Base-by-base conservation (phyloP, 2,797 vertebrate genomes). In the Ctenopoma kingsleyae region DNA sequence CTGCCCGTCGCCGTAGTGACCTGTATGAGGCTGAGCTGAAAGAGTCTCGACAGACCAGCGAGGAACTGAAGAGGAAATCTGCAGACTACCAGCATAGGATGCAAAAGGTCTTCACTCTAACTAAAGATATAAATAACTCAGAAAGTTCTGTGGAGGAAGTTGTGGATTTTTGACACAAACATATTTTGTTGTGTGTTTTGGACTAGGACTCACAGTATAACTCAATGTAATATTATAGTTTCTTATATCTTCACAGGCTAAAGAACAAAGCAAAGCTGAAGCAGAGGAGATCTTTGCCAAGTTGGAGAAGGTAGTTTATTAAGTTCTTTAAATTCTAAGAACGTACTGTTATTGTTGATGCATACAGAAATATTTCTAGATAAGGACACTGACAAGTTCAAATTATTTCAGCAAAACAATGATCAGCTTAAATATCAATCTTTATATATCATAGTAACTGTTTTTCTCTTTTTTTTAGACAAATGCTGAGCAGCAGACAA, bases 11-110 rank as follows among this genome's bases (percentile, higher is more conserved):
- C 71, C 97, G 97, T 53, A 99, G 97, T 3, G 98, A 99, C 89
- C 95, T 99, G 60, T 99, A 99, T 0, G 98, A 99, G 71, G 93
- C 96, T 0, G 98, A 99, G 91, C 89, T 99, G 84, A 95, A 97
- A 64, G 98, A 99, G 68, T 98, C 97, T 17, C 94, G 97, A 27
- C 94, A 97, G 52, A 95, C 92, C n/a, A 96, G 96, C 0, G 98
- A 99, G 57, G 98, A 99, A 3, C 95, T 98, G 87, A 99, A 98
- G 92, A 95, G 98, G 79, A 99, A 98, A 93, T 94, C 96, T 7
- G 87, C 95, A 0, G 98, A 99, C 16, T 96, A 96, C 85, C 97
- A 99, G 82, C 97, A 96, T 64, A 96, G 95, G 83, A 94, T 98
- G 74, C 94, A 97, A 86, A 99, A 99, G 97, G 98, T 99, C 87